Evolutionary conservation across 2,113 vertebrate species (phyloP).

Genomic region (Colistium nudipinnis): DNA sequence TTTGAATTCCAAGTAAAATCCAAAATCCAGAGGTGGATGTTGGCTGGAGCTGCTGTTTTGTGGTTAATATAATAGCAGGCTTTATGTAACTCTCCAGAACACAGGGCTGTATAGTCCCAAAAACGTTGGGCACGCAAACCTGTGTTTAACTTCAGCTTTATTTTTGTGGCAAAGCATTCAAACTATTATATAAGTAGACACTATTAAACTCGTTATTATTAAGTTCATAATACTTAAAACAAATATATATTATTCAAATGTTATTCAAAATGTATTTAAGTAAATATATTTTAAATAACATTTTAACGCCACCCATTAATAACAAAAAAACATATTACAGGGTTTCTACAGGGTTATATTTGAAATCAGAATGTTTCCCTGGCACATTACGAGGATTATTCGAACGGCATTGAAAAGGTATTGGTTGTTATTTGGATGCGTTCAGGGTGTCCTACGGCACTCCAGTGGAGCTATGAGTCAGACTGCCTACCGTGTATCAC

Average conservation of each 20-base stretch:
- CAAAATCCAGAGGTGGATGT: slow-evolving; percentile 26
- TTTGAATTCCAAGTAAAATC: not conserved
- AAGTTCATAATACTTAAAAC: too few relatives aligned
- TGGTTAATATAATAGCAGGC: slow-evolving; percentile 30
- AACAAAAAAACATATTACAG: too few relatives aligned
- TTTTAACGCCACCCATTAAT: too few relatives aligned
- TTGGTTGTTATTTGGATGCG: not conserved
- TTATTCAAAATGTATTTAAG: too few relatives aligned
- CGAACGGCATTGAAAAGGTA: not conserved
- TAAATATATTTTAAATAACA: too few relatives aligned
- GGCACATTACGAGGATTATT: not conserved
- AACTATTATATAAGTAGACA: too few relatives aligned
- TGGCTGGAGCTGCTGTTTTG: slow-evolving; percentile 13
- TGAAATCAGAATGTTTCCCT: too few relatives aligned
- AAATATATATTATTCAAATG: too few relatives aligned
- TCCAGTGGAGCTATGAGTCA: not conserved
- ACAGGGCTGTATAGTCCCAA: not conserved
- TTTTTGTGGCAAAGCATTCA: not conserved
- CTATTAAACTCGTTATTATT: too few relatives aligned
- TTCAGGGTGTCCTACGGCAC: slow-evolving; percentile 1
- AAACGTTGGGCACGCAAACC: slow-evolving; percentile 14
- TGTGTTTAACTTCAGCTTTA: slow-evolving; percentile 6
- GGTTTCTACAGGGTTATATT: too few relatives aligned
- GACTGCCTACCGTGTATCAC: not conserved
- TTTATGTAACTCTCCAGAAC: not conserved